Evolutionary conservation across 30 jellyfish, hydroid and myxozoan genomes (phyloP).

Genomic region (Hydractinia echinata): DNA sequence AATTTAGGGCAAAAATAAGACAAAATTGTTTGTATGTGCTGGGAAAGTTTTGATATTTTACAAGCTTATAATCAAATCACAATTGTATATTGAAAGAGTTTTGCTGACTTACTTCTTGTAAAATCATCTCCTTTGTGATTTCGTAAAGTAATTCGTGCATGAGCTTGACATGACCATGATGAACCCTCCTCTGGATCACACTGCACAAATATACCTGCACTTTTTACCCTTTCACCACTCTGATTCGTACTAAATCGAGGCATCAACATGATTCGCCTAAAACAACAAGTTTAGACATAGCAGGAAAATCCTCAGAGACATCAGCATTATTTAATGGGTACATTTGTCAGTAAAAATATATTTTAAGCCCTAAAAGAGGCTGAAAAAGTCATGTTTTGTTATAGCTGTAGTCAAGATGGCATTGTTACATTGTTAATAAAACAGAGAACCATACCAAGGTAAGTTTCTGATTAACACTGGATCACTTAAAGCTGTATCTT

Average conservation of each 20-base stretch:
- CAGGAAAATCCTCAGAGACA: not conserved
- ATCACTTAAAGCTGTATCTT: slow-evolving; percentile 86
- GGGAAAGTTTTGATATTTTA: not conserved
- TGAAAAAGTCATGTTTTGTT: not conserved
- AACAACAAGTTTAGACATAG: not conserved
- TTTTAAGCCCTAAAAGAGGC: not conserved
- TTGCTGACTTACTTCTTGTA: slow-evolving; percentile 59
- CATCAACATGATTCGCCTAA: slow-evolving; percentile 93
- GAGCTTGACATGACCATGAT: slow-evolving; percentile 97
- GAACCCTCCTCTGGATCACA: slow-evolving; percentile 92
- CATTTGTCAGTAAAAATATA: not conserved
- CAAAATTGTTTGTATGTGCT: not conserved
- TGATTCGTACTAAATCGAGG: slow-evolving; percentile 69
- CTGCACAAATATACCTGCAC: slow-evolving; percentile 83
- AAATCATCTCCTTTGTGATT: slow-evolving; percentile 69
- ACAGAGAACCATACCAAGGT: slow-evolving; percentile 69
- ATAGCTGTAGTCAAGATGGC: not conserved
- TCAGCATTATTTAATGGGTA: not conserved
- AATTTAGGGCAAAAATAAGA: not conserved
- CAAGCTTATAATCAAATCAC: not conserved
- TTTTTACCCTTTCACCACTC: slow-evolving; percentile 58
- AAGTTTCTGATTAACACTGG: slow-evolving; percentile 78
- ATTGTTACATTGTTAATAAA: not conserved
- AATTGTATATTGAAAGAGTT: not conserved
- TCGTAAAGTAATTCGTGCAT: slow-evolving; percentile 67